These are phyloP conservation scores for Tragulus kanchil DNA, from an alignment of 2,113 vertebrate genomes.

Conservation along the genomic window DNA sequence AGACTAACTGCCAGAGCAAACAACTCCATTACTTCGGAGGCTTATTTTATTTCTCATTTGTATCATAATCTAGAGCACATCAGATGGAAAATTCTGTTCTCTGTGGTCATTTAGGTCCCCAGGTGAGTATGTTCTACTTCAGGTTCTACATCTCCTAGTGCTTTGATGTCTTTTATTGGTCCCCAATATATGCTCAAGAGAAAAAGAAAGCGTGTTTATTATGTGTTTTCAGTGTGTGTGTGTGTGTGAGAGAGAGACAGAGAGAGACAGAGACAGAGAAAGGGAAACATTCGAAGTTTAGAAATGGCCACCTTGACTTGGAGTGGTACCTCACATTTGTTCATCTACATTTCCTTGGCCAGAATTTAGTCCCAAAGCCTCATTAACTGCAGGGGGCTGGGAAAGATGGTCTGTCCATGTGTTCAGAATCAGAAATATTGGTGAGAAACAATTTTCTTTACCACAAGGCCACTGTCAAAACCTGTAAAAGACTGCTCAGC, in stretches of 20 bases:
- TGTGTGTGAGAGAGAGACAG: not conserved
- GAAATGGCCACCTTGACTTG: not conserved
- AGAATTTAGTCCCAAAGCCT: not conserved
- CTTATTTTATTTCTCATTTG: not conserved
- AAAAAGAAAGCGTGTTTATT: not conserved
- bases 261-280: accelerated
- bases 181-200: not conserved
- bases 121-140: not conserved
- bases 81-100: not conserved
- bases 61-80: not conserved
- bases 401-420: not conserved
- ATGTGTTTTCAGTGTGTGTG: not conserved
- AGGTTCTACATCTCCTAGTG: not conserved
- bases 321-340: not conserved
- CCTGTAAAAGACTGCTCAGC: not conserved
- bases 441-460: not conserved
- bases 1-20: not conserved
- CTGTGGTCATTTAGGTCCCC: not conserved
- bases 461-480: not conserved
- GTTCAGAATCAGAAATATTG: not conserved
- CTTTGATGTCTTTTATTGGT: not conserved
- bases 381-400: not conserved
- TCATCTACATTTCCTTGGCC: not conserved
- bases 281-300: not conserved
- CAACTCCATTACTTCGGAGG: not conserved